A percentile compares a stretch with the other conserved stretches of the same genome.
Conservation (phyloP, 2,888 invertebrate genomes). For the Spodoptera exigua region DNA sequence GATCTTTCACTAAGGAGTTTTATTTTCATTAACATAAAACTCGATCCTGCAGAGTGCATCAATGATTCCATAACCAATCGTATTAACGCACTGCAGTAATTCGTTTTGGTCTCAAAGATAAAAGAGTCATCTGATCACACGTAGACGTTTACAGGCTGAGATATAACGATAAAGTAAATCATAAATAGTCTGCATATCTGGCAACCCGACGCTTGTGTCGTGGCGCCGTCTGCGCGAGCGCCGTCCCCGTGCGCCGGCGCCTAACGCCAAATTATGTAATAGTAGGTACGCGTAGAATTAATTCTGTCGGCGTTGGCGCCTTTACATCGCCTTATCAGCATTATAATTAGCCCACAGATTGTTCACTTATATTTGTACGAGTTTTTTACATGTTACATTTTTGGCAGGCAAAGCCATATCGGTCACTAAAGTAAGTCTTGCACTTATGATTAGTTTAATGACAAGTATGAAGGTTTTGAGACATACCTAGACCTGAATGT, state of each 20-base stretch:
- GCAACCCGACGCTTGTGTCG: constrained; percentile 52
- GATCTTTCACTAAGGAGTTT: no score
- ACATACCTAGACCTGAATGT: no score
- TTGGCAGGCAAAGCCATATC: not conserved
- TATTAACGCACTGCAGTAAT: no score
- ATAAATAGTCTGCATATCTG: constrained; percentile 43
- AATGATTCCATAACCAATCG: no score
- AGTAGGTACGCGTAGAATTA: constrained; percentile 51
- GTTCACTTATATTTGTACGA: constrained; percentile 4
- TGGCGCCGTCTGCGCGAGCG: constrained; percentile 60
- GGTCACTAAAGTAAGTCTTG: no score
- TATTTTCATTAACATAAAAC: no score
- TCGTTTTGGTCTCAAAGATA: no score
- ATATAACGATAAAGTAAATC: constrained; percentile 36
- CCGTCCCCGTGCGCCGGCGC: constrained; percentile 60
- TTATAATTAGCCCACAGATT: constrained; percentile 43
- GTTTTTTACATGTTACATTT: constrained; percentile 1
- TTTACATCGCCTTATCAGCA: constrained; percentile 49
- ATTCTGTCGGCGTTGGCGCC: constrained; percentile 52
- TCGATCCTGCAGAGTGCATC: no score
- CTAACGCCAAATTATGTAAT: constrained; percentile 65
- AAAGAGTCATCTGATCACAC: constrained; percentile 28
- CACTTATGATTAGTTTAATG: no score
- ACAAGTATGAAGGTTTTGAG: no score
- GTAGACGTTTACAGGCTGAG: constrained; percentile 24